A percentile compares a stretch with the other conserved stretches of the same genome.
phyloP scores from a whole-genome alignment of 2,797 vertebrate genomes.

The Microctenopoma stevenorrisi region DNA sequence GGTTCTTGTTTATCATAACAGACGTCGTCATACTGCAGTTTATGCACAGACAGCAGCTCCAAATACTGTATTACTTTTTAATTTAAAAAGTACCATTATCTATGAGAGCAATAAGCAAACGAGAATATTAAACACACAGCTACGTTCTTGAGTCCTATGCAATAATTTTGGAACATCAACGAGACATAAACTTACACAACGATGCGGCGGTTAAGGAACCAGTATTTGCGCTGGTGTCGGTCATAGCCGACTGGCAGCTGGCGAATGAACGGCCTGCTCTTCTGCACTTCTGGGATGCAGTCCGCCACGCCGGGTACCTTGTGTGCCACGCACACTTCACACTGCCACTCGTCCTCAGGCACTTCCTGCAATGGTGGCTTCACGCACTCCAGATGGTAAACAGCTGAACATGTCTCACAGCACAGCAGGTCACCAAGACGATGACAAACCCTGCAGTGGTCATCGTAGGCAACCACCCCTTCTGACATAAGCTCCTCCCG shows the following conservation, averaged over 20 bases:
- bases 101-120: neutral
- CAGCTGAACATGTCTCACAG: constrained; percentile 97
- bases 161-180: neutral
- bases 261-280: constrained; percentile 93
- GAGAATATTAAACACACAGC: neutral
- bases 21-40: neutral
- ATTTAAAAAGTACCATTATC: neutral
- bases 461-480: constrained; percentile 95
- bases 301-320: constrained; percentile 94
- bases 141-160: neutral
- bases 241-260: constrained; percentile 94
- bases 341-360: constrained; percentile 99
- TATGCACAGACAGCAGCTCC: neutral
- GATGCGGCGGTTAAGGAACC: constrained; percentile 95
- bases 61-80: neutral
- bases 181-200: constrained; percentile 89
- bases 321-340: constrained; percentile 95
- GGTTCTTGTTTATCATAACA: too few species aligned
- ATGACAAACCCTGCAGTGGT: constrained; percentile 97
- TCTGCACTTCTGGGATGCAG: constrained; percentile 94
- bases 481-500: constrained; percentile 97
- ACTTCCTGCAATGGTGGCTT: constrained; percentile 95
- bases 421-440: constrained; percentile 96
- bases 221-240: constrained; percentile 93
- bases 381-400: constrained; percentile 97